Base-by-base conservation (phyloP, 2,113 vertebrate species). In the Megaceryle torquata region DNA sequence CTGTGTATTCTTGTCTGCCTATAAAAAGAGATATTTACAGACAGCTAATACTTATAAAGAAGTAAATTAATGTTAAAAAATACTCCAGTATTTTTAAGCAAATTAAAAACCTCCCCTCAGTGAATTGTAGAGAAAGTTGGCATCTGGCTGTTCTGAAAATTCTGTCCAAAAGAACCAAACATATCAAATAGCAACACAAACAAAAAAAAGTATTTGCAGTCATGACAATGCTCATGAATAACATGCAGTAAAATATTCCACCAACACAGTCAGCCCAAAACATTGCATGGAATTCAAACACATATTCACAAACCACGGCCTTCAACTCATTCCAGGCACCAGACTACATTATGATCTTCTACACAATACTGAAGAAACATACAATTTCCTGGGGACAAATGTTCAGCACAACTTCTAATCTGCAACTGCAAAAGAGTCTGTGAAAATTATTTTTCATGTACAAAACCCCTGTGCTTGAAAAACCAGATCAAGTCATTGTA, bases 101-200 rank as follows among this genome's bases (percentile, higher is more conserved):
- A 86, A 88, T 56, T 69, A 65, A 60, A 64, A 81, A 25, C 11
- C 68, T 84, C 25, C n/a, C 60, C 21, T 75, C 26, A 48, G 60
- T 44, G 26, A 84, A 24, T 51, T 84, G 53, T 15, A 68, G 65
- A 68, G 46, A 94, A 93, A 84, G 8, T 61, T 90, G 86, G n/a
- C 72, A 68, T 64, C 51, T 75, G 26, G 6, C 15, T 82, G 12
- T 75, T 54, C 70, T 19, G 25, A 81, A 79, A 84, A 75, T 61
- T 90, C 43, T 64, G 48, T 70, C 53, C 44, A 50, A 82, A 96
- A 82, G 83, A 75, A 86, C 6, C 6, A 84, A 96, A 71, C 6
- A 41, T 82, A 93, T 83, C 57, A 88, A 86, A 90, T 86, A 90
- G 79, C 69, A 91, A 92, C 44, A 79, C 85, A 95, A 81, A 70